phyloP scores from a whole-genome alignment of 2,113 vertebrate genomes.

The Lamprotornis superbus region DNA sequence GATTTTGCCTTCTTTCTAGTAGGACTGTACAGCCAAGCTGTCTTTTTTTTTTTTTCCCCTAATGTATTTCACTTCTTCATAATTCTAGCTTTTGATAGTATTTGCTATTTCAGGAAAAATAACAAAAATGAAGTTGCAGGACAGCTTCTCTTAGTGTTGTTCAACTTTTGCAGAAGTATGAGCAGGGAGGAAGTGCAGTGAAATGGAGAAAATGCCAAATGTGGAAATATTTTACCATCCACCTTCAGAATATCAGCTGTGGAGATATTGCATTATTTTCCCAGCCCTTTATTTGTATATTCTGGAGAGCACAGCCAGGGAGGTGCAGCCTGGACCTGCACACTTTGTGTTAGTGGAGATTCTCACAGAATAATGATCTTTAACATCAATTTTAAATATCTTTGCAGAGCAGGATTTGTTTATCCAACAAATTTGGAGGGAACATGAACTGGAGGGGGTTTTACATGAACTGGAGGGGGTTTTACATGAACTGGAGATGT shows the following conservation, averaged over 20 bases:
- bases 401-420: neutral
- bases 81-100: neutral
- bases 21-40: rapidly evolving
- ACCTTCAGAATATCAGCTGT: neutral
- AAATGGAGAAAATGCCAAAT: neutral
- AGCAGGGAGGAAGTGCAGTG: neutral
- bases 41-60: neutral
- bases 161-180: neutral
- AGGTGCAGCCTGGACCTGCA: neutral
- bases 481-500: neutral
- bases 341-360: no score
- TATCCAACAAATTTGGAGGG: no score
- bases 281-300: neutral
- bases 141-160: neutral
- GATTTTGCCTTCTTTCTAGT: neutral
- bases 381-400: neutral
- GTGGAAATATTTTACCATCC: neutral
- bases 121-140: neutral
- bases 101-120: neutral
- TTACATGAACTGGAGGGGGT: neutral
- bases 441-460: neutral
- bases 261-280: neutral
- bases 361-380: neutral
- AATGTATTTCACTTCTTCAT: neutral
- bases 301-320: neutral